phyloP scores from a whole-genome alignment of 2,113 vertebrate species.

The Nothocercus julius region DNA sequence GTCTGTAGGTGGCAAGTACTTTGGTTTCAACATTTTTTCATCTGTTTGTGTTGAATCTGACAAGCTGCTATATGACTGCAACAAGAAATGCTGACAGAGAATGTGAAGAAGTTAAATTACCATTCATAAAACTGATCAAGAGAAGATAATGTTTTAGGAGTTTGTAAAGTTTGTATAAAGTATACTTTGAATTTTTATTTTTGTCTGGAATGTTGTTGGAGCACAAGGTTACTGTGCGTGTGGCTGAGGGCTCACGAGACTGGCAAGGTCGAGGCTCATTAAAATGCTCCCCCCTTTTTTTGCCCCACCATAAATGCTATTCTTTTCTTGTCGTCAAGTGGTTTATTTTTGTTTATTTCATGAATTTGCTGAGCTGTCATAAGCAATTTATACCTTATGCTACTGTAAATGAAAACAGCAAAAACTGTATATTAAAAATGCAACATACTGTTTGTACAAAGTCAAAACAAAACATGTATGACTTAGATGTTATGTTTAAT shows the following conservation, averaged over 20 bases:
- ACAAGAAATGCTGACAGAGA: neutral
- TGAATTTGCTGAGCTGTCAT: neutral
- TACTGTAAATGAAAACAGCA: neutral
- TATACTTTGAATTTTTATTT: neutral
- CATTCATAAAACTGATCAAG: neutral
- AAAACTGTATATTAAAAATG: neutral
- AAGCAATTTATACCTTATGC: neutral
- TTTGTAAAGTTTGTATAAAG: neutral
- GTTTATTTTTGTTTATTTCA: neutral
- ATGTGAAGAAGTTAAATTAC: neutral
- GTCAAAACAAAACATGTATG: neutral
- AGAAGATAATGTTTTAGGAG: neutral
- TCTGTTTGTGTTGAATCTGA: conserved; percentile 1
- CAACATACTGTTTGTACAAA: neutral
- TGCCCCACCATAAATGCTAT: neutral
- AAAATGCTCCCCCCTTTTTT: neutral
- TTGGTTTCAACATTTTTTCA: neutral
- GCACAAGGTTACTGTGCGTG: neutral
- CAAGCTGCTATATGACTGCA: neutral
- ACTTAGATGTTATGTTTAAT: neutral
- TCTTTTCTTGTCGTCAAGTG: neutral
- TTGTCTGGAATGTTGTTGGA: neutral
- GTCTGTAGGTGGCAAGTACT: neutral
- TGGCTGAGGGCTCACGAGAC: neutral
- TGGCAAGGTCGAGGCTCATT: neutral